These are phyloP conservation scores for Cochlearius cochlearius DNA, from an alignment of 2,113 vertebrate genomes.

Conservation along the genomic window DNA sequence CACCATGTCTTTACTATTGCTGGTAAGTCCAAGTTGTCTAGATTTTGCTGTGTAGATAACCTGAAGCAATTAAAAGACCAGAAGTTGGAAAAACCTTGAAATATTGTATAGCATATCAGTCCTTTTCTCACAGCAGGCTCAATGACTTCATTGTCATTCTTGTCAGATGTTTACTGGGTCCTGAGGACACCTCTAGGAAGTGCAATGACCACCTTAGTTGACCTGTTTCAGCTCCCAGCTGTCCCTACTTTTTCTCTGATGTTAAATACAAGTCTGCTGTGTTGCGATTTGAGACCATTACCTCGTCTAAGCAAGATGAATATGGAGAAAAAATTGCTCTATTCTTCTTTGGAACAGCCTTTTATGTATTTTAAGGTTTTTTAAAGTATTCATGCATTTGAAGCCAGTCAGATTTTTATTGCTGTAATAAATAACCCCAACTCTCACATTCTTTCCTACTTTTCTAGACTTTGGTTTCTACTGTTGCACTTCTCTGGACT, in stretches of 20 bases:
- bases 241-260: not conserved
- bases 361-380: not conserved
- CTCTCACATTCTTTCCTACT: not conserved
- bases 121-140: not conserved
- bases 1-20: not conserved
- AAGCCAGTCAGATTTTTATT: not conserved
- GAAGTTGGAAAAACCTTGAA: not conserved
- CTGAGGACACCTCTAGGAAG: not conserved
- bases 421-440: not conserved
- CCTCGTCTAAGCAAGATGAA: not conserved
- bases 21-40: not conserved
- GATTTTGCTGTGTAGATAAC: not conserved
- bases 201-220: not conserved
- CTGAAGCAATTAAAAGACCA: not conserved
- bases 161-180: not conserved
- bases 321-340: not conserved
- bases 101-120: accelerated
- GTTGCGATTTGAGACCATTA: not conserved
- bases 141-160: not conserved
- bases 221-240: not conserved
- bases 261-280: not conserved
- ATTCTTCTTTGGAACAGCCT: not conserved
- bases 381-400: not conserved
- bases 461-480: not conserved
- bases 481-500: not conserved